These are phyloP conservation scores for Sarcophaga peregrina DNA, from an alignment of 1,140 invertebrate genomes.

Conservation along the genomic window DNA sequence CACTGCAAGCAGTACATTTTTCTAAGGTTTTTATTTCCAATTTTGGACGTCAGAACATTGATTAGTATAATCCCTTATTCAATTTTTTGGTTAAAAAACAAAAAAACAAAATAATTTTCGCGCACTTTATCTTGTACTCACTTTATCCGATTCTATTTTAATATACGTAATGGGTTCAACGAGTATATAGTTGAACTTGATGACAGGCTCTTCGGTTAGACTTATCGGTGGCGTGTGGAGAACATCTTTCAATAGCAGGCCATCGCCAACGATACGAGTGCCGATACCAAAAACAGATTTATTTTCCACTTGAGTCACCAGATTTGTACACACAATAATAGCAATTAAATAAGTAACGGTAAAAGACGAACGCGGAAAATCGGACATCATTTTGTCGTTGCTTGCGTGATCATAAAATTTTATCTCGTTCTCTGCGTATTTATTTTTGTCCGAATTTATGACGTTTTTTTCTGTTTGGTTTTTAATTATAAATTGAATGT, in stretches of 20 bases:
- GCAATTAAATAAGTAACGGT: neutral
- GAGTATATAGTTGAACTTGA: conserved; percentile 57
- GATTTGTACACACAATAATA: conserved; percentile 23
- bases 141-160: conserved; percentile 57
- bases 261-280: conserved; percentile 51
- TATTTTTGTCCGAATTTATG: no score
- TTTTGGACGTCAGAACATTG: no score
- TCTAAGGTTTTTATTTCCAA: no score
- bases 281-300: conserved; percentile 54
- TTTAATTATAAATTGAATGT: no score
- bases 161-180: conserved; percentile 58
- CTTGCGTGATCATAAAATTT: no score
- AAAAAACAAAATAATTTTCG: no score
- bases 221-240: conserved; percentile 51
- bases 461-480: no score
- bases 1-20: no score
- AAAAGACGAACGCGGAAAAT: conserved; percentile 10
- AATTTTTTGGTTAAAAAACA: no score
- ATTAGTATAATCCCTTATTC: no score
- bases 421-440: no score
- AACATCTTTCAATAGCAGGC: conserved; percentile 59
- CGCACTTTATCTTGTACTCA: conserved; percentile 49
- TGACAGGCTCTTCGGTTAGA: conserved; percentile 48
- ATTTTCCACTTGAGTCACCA: conserved; percentile 38
- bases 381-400: conserved; percentile 42